Evolutionary conservation across 2,888 invertebrate species (phyloP).

Genomic region (Buathra laborator): DNA sequence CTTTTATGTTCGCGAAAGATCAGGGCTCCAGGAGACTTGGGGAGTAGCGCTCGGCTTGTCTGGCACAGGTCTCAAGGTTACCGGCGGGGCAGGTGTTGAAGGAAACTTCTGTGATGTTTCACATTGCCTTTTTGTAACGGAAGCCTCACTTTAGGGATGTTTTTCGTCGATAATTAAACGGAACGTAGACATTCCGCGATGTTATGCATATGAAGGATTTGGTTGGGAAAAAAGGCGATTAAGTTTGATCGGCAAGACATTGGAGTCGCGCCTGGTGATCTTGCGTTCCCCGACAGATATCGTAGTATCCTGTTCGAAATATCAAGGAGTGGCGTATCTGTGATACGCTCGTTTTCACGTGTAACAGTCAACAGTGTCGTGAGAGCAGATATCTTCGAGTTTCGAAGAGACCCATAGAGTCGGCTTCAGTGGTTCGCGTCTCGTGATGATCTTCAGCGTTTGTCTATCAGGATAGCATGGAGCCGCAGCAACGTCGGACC

Average conservation of each 20-base stretch:
- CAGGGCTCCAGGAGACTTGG: constrained; percentile 51
- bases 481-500: constrained; percentile 33
- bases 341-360: constrained; percentile 33
- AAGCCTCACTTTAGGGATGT: not conserved
- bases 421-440: constrained; percentile 75
- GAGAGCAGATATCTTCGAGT: not conserved
- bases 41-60: not conserved
- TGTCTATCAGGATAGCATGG: constrained; percentile 77
- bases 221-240: no score
- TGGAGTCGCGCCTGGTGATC: no score
- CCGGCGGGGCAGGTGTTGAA: constrained; percentile 10
- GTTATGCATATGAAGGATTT: no score
- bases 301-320: constrained; percentile 45
- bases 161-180: not conserved
- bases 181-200: not conserved
- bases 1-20: constrained; percentile 64
- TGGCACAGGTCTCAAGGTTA: not conserved
- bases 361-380: constrained; percentile 27
- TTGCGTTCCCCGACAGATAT: not conserved
- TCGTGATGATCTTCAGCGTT: constrained; percentile 83
- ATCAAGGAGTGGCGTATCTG: constrained; percentile 34
- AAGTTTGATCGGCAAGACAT: no score
- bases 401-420: not conserved
- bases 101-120: constrained; percentile 23
- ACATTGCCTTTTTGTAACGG: not conserved